Conservation (phyloP, 1,140 invertebrate genomes). For the Zaprionus taronus region DNA sequence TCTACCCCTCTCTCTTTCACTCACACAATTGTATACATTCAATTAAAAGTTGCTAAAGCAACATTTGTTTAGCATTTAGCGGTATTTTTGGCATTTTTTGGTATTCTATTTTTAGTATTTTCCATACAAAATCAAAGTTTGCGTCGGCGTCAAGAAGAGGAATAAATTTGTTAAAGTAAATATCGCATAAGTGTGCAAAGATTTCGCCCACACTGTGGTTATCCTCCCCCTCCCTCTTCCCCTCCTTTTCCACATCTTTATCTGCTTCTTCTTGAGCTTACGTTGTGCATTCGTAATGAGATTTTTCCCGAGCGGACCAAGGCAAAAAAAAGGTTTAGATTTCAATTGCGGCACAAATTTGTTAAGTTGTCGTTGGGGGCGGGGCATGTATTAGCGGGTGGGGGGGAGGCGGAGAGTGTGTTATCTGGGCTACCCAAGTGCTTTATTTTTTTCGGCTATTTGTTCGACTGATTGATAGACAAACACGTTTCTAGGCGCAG, state of each 20-base stretch:
- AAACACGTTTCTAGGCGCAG: conserved; percentile 32
- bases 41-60: conserved; percentile 72
- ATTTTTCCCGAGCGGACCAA: background rate
- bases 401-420: background rate
- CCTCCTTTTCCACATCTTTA: conserved; percentile 9
- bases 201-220: conserved; percentile 17
- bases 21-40: conserved; percentile 56
- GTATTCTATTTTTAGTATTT: conserved; percentile 16
- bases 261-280: conserved; percentile 7
- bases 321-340: conserved; percentile 55
- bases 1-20: background rate
- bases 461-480: conserved; percentile 68
- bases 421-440: conserved; percentile 24
- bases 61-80: conserved; percentile 73
- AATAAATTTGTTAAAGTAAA: conserved; percentile 47
- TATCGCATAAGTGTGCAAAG: conserved; percentile 38
- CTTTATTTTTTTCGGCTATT: conserved; percentile 46
- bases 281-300: conserved; percentile 68
- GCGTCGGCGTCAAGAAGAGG: conserved; percentile 54
- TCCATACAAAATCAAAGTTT: conserved; percentile 62
- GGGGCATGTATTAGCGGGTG: background rate
- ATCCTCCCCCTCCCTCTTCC: conserved; percentile 9
- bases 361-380: conserved; percentile 27
- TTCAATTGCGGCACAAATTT: conserved; percentile 61
- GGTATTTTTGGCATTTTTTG: conserved; percentile 6